phyloP scores from a whole-genome alignment of 2,113 vertebrate genomes.

The Recurvirostra avosetta region DNA sequence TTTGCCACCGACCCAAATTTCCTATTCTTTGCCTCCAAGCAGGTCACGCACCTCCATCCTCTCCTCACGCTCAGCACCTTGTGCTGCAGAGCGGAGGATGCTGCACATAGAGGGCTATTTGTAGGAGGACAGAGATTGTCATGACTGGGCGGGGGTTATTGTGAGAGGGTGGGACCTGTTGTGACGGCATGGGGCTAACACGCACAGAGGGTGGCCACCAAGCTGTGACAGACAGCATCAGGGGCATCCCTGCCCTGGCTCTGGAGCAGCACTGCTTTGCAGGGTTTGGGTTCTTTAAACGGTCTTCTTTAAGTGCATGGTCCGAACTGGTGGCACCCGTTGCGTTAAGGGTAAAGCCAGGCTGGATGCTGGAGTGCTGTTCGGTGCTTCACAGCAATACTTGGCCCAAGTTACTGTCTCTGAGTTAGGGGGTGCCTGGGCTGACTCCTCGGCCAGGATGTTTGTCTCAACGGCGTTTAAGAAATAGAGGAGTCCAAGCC shows the following conservation, averaged over 20 bases:
- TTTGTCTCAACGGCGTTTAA: not conserved
- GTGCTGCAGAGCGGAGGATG: not conserved
- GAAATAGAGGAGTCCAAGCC: not conserved
- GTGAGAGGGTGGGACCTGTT: rapidly evolving
- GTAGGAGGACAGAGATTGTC: not conserved
- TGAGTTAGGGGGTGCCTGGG: not conserved
- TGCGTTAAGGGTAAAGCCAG: not conserved
- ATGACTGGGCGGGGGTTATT: not conserved
- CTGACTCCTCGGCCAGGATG: not conserved
- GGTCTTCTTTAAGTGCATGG: rapidly evolving
- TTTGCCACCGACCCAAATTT: not conserved
- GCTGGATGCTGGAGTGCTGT: not conserved
- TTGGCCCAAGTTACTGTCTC: not conserved
- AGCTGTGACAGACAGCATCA: not conserved
- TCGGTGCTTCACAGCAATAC: not conserved
- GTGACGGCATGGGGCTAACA: not conserved
- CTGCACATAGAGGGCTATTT: rapidly evolving
- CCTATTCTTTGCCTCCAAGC: rapidly evolving
- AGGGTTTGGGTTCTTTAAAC: not conserved
- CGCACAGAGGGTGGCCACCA: not conserved
- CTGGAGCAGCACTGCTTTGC: rapidly evolving
- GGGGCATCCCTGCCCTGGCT: not conserved
- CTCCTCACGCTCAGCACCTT: rapidly evolving
- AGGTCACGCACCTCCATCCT: not conserved
- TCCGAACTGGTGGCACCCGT: not conserved